A percentile compares a stretch with the other conserved stretches of the same genome.
Conservation (phyloP, 1,140 invertebrate species). For the Caligus rogercresseyi region DNA sequence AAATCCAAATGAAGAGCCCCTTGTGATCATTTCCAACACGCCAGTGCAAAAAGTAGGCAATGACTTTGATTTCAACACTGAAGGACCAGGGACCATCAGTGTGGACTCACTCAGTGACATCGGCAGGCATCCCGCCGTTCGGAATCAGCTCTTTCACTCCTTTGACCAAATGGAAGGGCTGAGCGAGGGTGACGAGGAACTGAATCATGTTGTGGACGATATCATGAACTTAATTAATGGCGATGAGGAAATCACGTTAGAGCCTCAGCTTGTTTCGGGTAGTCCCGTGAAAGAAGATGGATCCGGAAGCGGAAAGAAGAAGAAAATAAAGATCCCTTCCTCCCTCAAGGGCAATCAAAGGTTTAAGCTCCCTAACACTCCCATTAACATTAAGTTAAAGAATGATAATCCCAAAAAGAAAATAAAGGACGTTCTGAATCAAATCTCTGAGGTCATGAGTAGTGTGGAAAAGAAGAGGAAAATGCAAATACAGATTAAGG, state of each 20-base stretch:
- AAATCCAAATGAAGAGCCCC: not conserved
- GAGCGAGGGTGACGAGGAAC: not conserved
- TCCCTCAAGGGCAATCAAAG: not conserved
- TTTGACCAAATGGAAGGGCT: not conserved
- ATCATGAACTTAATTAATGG: not conserved
- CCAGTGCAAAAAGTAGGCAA: not conserved
- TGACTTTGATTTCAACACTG: not conserved
- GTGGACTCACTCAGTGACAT: not conserved
- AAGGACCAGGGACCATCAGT: not conserved
- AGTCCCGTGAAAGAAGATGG: not conserved
- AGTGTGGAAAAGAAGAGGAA: not conserved
- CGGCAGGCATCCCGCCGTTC: not conserved
- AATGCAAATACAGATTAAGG: not conserved
- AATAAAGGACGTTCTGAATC: not conserved
- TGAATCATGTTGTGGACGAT: not conserved
- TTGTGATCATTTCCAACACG: not conserved
- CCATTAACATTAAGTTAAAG: not conserved
- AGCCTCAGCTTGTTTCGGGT: not conserved
- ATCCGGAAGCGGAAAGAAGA: not conserved
- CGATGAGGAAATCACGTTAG: not conserved
- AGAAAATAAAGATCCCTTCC: not conserved
- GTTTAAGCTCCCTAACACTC: not conserved
- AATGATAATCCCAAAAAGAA: not conserved
- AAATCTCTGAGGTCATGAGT: not conserved
- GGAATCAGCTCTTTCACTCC: not conserved